Base-by-base conservation (phyloP, 1,140 invertebrate species). In the Leptonema lineaticorne region DNA sequence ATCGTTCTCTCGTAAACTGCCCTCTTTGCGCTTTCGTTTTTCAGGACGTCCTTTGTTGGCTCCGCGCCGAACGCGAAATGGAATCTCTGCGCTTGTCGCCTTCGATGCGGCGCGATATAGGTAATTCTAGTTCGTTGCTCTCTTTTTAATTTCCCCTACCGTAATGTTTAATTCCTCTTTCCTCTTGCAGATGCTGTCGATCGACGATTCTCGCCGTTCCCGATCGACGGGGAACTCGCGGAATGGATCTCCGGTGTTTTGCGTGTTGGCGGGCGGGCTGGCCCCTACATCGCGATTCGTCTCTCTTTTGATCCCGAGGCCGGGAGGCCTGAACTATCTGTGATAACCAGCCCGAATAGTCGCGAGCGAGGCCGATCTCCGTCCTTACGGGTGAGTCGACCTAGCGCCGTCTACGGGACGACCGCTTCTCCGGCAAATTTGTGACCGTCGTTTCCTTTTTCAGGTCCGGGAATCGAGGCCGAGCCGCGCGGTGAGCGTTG, bases 311-410 rank as follows among this genome's bases (percentile, higher is more conserved):
- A 67, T 66, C 63, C 73, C 79, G 77, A 78, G 80, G 79, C 75
- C 78, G 76, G 76, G 80, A 82, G 77, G 79, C 78, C 81, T 79
- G 74, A 76, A 76, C 78, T 80, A 81, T 87, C 88, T 90, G 88
- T 90, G 88, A 90, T 90, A 89, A 84, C 85, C 84, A 87, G 87
- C 86, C 89, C 85, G 87, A 85, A 81, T 79, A 81, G 78, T 80
- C 81, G 80, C 71, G 70, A 74, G 69, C 69, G 70, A 74, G 68
- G 68, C 74, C 66, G 62, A 56, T 68, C 69, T 82, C 81, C 81
- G 81, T 83, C 82, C 81, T 81, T 78, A 77, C 80, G 81, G 79
- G 81, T 79, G 69, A 27, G 29, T 30, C 37, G 37, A 2, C 11
- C 18, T 46, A 30, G 37, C 33, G 18, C 64, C 29, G n/a, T 37